Conservation (phyloP, 2,888 invertebrate species). For the Chironomus tentans region DNA sequence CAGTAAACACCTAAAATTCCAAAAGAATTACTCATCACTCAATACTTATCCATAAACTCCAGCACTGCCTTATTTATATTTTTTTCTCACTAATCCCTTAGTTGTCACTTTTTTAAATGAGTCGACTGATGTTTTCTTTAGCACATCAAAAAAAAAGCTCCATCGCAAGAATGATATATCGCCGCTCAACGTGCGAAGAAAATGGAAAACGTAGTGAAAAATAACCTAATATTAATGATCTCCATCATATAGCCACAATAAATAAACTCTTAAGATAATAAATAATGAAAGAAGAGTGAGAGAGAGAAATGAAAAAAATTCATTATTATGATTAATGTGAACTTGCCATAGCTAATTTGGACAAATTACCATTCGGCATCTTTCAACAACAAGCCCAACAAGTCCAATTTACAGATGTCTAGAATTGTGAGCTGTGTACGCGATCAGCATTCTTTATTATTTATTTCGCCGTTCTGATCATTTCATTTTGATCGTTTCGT, state of each 20-base stretch:
- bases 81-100: slow-evolving; percentile 11
- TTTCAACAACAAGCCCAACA: slow-evolving; percentile 18
- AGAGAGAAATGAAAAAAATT: background rate
- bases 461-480: background rate
- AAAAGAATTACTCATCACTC: background rate
- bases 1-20: background rate
- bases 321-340: slow-evolving; percentile 25
- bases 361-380: slow-evolving; percentile 27
- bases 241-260: slow-evolving; percentile 21
- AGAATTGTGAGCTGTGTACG: background rate
- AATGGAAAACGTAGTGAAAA: slow-evolving; percentile 2
- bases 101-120: background rate
- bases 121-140: background rate
- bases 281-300: slow-evolving; percentile 2
- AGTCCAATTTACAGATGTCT: slow-evolving; percentile 15
- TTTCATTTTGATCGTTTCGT: background rate
- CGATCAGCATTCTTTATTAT: background rate
- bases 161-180: background rate
- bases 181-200: slow-evolving; percentile 16
- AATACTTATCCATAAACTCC: background rate
- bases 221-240: slow-evolving; percentile 25
- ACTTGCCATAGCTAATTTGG: slow-evolving; percentile 25
- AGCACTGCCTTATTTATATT: background rate
- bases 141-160: background rate
- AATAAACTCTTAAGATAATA: slow-evolving; percentile 27